Conservation (phyloP, 92 coral and sea anemone species). For the Actinernus sp. region DNA sequence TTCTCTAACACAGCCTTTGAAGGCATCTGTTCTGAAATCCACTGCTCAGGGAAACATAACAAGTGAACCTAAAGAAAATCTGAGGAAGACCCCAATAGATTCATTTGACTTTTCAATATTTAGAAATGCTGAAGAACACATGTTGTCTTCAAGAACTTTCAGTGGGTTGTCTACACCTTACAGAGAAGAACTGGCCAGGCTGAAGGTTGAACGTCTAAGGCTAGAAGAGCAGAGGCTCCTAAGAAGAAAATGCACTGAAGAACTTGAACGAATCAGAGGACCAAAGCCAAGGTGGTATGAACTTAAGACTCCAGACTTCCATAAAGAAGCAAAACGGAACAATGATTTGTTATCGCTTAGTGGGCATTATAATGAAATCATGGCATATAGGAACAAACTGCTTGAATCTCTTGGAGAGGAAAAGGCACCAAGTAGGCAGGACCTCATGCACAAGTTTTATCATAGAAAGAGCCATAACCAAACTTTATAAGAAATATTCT, state of each 20-base stretch:
- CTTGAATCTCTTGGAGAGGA: conserved; percentile 79
- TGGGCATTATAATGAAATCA: conserved; percentile 91
- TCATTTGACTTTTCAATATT: conserved; percentile 87
- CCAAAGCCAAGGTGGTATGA: conserved; percentile 98
- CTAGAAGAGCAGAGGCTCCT: conserved; percentile 90
- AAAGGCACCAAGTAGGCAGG: conserved; percentile 37
- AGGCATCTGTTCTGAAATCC: conserved; percentile 86
- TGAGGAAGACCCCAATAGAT: conserved; percentile 74
- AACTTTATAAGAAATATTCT: conserved; percentile 17
- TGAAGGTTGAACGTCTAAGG: conserved; percentile 76
- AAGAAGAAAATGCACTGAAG: conserved; percentile 68
- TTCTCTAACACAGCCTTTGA: conserved; percentile 72
- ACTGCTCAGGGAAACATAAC: conserved; percentile 73
- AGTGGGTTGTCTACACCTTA: conserved; percentile 94
- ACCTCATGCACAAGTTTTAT: conserved; percentile 28
- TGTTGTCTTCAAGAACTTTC: conserved; percentile 87
- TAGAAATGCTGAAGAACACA: conserved; percentile 82
- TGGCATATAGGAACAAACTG: conserved; percentile 86
- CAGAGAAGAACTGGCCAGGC: conserved; percentile 78
- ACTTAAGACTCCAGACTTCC: conserved; percentile 88
- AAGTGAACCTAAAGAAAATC: conserved; percentile 73
- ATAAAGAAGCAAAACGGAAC: conserved; percentile 86
- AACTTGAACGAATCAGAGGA: conserved; percentile 93
- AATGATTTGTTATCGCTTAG: conserved; percentile 79
- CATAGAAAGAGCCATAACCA: conserved; percentile 35